Conservation (phyloP, 2,888 invertebrate species). For the Andrena minutula region DNA sequence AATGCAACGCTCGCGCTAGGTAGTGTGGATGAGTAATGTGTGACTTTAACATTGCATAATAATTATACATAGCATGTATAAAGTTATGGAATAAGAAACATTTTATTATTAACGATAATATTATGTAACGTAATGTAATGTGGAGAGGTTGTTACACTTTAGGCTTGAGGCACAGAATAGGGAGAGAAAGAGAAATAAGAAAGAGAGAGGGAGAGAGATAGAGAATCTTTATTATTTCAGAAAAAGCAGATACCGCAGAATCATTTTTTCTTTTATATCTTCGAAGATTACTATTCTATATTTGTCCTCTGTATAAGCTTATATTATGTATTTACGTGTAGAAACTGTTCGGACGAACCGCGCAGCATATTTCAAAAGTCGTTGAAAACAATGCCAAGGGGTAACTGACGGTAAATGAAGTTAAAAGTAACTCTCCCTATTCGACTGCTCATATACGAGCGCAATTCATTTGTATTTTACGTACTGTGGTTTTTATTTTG, state of each 20-base stretch:
- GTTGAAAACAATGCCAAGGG: constrained; percentile 11
- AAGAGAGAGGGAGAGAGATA: constrained; percentile 73
- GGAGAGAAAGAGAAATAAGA: constrained; percentile 72
- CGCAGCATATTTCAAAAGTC: constrained; percentile 27
- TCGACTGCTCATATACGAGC: constrained; percentile 63
- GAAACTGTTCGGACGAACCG: constrained; percentile 1
- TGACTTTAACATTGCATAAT: constrained; percentile 84
- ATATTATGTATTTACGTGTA: constrained; percentile 3
- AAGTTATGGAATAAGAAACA: constrained; percentile 83
- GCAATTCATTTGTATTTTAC: constrained; percentile 66
- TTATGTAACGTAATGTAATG: constrained; percentile 80
- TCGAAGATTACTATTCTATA: constrained; percentile 25
- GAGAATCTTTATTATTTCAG: constrained; percentile 31
- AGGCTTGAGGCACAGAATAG: constrained; percentile 75
- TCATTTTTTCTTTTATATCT: constrained; percentile 30
- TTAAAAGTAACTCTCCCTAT: constrained; percentile 66
- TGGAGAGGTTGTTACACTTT: constrained; percentile 80
- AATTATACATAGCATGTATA: constrained; percentile 85
- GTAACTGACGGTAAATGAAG: constrained; percentile 1
- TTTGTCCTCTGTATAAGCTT: constrained; percentile 14
- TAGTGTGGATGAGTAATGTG: constrained; percentile 82
- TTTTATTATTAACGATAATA: constrained; percentile 83
- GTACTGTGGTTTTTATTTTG: constrained; percentile 68
- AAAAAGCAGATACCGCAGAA: constrained; percentile 9
- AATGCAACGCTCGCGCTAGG: constrained; percentile 79